These are phyloP conservation scores for Corythaixoides concolor DNA, from an alignment of 2,113 vertebrate species.

Conservation along the genomic window DNA sequence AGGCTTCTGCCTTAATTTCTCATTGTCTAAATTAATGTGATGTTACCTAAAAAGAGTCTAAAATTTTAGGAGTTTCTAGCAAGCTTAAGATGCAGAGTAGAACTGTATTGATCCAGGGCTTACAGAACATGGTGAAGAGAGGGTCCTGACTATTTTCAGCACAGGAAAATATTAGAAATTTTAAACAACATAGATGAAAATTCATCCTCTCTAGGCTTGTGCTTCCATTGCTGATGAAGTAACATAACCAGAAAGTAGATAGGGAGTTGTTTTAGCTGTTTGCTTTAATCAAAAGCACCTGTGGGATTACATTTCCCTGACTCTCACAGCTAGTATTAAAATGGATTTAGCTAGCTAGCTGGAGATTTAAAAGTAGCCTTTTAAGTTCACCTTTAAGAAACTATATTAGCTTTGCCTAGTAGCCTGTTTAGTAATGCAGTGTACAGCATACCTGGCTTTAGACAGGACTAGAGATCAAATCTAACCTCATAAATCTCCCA, in stretches of 20 bases:
- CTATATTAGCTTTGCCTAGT: slow-evolving; percentile 45
- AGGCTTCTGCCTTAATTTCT: background rate
- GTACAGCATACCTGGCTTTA: slow-evolving; percentile 31
- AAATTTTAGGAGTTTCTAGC: background rate
- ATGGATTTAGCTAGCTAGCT: slow-evolving; percentile 20
- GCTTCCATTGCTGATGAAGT: background rate
- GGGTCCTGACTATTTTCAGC: background rate
- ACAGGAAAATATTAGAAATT: background rate
- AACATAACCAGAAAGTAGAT: background rate
- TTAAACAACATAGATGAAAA: background rate
- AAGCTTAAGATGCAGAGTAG: background rate
- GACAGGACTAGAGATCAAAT: slow-evolving; percentile 63
- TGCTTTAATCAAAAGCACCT: slow-evolving; percentile 11
- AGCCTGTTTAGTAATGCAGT: slow-evolving; percentile 55
- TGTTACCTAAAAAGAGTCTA: background rate
- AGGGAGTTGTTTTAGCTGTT: background rate
- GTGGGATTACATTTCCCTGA: slow-evolving; percentile 19
- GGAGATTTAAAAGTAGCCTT: slow-evolving; percentile 42
- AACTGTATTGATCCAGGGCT: background rate
- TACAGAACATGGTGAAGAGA: background rate
- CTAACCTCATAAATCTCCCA: slow-evolving; percentile 68
- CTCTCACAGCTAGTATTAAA: slow-evolving; percentile 33
- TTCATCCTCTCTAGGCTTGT: background rate
- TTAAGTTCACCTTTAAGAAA: slow-evolving; percentile 65
- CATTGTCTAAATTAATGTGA: background rate